Conservation (phyloP, 2,113 vertebrate genomes). For the Takifugu bimaculatus region DNA sequence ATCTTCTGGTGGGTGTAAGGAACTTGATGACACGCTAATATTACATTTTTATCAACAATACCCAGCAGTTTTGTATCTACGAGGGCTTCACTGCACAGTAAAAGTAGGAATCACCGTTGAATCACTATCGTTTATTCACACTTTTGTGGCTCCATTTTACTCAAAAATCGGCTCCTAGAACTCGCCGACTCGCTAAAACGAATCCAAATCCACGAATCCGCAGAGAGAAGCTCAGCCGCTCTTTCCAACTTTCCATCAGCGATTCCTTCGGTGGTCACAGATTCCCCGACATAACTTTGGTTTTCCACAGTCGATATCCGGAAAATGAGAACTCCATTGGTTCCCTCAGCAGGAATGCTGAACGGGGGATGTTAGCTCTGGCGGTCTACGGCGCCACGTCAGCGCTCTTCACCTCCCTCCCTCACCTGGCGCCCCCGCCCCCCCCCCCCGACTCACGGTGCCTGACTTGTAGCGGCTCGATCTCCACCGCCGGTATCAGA, state of each 20-base stretch:
- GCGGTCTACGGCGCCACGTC: constrained; percentile 41
- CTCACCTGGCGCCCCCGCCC: constrained; percentile 26
- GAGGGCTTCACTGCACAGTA: too few relatives aligned
- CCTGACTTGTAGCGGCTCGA: constrained; percentile 27
- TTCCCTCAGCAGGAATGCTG: not conserved
- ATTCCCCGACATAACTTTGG: constrained; percentile 30
- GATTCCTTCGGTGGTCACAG: constrained; percentile 10
- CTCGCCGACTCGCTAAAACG: too few relatives aligned
- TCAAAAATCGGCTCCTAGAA: too few relatives aligned
- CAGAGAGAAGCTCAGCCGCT: not conserved
- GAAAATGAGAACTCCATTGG: constrained; percentile 23
- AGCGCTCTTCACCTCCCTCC: constrained; percentile 24
- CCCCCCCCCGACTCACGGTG: constrained; percentile 1
- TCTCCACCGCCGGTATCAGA: constrained; percentile 10
- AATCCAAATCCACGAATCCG: too few relatives aligned
- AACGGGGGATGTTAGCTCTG: not conserved
- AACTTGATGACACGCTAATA: too few relatives aligned
- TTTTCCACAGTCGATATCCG: constrained; percentile 39
- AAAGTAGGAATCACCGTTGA: too few relatives aligned
- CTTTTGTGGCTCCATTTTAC: too few relatives aligned
- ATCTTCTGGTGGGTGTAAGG: too few relatives aligned
- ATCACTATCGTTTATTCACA: too few relatives aligned
- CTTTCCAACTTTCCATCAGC: constrained; percentile 24
- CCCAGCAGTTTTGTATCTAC: too few relatives aligned
- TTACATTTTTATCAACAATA: too few relatives aligned